Base-by-base conservation (phyloP, 2,797 vertebrate genomes). In the Steatocranus sp. region DNA sequence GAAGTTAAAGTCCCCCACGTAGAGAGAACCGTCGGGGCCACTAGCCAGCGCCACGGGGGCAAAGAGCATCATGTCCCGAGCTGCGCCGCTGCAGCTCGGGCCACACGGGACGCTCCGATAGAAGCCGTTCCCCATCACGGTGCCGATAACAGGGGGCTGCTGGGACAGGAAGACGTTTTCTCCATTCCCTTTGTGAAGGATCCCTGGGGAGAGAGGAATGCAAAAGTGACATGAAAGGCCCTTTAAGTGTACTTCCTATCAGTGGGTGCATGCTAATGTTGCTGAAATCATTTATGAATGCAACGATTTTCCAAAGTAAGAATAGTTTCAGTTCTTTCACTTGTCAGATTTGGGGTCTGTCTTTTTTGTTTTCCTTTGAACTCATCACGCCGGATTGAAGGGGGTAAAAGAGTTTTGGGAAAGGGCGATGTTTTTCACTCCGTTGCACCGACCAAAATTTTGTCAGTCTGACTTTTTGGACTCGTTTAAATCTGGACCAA, bases 141-240 rank as follows among this genome's bases (percentile, higher is more conserved):
- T 99, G 83, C 95, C 94, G 92, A 99, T 97, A 76, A 99, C 96
- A 2, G 97, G 96, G 1, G 98, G 98, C 90, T 99, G 98, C 96
- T 99, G 98, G 91, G 98, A 98, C 85, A 99, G 97, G 94, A 98
- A 99, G 90, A 99, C 92, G 81, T 98, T 99, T 91, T 99, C 98
- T 78, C 98, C 98, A 4, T 99, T 98, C 86, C 98, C 98, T 95
- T 99, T 99, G 94, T 99, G 98, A 66, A 99, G 95, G 82, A 99
- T 98, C 91, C 98, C 98, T 99, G 92, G 9, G 54, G 83, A 86
- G 79, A 77, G 18, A 85, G 43, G 23, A 80, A 78, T 2, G 36
- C 36, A 53, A 53, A 83, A 51, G 80, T 80, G 61, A 43, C 49
- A 48, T 66, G 70, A 18, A 81, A 81, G 76, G 30, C 46, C 10